phyloP scores from a whole-genome alignment of 2,113 vertebrate species.

The Dendrocopos noguchii region DNA sequence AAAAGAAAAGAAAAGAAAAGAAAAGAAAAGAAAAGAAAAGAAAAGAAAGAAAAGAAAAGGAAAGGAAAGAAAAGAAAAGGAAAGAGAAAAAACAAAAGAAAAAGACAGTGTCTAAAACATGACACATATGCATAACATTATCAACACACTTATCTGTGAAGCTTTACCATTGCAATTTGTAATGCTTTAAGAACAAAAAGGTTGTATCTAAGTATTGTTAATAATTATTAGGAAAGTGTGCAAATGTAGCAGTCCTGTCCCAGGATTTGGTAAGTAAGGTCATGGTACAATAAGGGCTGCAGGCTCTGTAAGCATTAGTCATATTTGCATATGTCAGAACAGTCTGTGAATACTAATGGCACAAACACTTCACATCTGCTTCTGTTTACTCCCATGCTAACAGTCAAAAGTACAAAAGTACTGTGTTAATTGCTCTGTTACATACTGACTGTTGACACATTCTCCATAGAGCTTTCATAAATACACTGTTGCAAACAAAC shows the following conservation, averaged over 20 bases:
- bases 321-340: slow-evolving; percentile 83
- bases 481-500: slow-evolving; percentile 82
- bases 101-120: not conserved
- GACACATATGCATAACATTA: not conserved
- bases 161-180: too few species aligned
- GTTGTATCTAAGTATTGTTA: slow-evolving; percentile 47
- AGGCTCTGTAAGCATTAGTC: slow-evolving; percentile 65
- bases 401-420: slow-evolving; percentile 77
- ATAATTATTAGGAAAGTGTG: slow-evolving; percentile 72
- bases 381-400: slow-evolving; percentile 81
- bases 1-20: too few species aligned
- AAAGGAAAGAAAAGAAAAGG: too few species aligned
- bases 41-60: too few species aligned
- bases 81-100: too few species aligned
- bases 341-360: slow-evolving; percentile 72
- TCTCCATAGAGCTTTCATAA: slow-evolving; percentile 78
- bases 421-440: slow-evolving; percentile 82
- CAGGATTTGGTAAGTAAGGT: slow-evolving; percentile 68
- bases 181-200: slow-evolving; percentile 49
- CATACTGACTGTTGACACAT: slow-evolving; percentile 78
- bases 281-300: slow-evolving; percentile 66
- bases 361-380: slow-evolving; percentile 81
- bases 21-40: too few species aligned
- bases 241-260: slow-evolving; percentile 66
- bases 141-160: not conserved